These are phyloP conservation scores for Bugulina stolonifera DNA, from an alignment of 2,888 invertebrate genomes.

Conservation along the genomic window DNA sequence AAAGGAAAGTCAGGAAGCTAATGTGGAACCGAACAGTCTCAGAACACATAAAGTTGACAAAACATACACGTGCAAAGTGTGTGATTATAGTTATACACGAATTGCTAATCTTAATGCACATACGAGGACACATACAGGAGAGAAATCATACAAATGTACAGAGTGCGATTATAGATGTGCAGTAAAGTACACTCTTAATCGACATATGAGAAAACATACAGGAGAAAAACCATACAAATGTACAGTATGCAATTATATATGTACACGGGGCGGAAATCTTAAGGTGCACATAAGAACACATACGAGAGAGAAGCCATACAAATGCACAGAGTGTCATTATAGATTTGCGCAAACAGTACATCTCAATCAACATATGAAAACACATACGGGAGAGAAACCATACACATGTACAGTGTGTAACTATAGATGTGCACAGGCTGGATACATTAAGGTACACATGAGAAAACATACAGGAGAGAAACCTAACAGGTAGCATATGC, in stretches of 20 bases:
- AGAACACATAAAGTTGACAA: neutral
- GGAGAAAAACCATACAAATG: neutral
- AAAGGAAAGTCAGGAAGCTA: too few species aligned
- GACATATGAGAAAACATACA: neutral
- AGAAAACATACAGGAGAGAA: too few species aligned
- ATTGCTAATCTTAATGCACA: neutral
- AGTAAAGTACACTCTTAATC: neutral
- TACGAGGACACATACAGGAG: neutral
- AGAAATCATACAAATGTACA: neutral
- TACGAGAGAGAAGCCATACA: neutral
- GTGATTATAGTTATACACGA: neutral
- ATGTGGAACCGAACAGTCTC: neutral
- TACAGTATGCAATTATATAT: neutral
- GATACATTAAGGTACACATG: neutral
- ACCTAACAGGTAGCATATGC: too few species aligned
- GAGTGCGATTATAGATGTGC: neutral
- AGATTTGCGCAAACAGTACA: neutral
- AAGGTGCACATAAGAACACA: neutral
- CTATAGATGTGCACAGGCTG: neutral
- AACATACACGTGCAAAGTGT: neutral
- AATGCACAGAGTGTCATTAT: neutral
- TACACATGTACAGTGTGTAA: neutral
- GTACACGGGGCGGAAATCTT: neutral
- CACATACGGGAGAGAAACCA: neutral
- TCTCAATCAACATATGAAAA: neutral